These are phyloP conservation scores for Equus przewalskii DNA, from an alignment of 2,113 vertebrate species.

Conservation along the genomic window DNA sequence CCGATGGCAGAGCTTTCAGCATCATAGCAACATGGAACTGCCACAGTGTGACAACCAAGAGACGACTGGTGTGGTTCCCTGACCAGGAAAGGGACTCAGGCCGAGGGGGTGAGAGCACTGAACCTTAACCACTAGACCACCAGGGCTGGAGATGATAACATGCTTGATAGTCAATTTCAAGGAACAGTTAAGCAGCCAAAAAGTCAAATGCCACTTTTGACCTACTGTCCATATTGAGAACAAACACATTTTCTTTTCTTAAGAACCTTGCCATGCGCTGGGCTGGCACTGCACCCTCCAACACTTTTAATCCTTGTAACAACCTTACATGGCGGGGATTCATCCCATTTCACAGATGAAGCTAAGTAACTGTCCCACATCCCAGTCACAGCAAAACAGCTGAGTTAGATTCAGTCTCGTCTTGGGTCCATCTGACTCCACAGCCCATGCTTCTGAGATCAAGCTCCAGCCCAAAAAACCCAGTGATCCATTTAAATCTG, in stretches of 20 bases:
- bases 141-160: neutral
- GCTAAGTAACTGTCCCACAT: neutral
- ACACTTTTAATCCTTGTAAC: neutral
- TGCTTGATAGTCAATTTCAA: slow-evolving; percentile 17
- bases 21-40: too few species aligned
- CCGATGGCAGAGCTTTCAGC: too few species aligned
- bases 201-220: slow-evolving; percentile 21
- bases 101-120: too few species aligned
- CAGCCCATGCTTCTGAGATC: neutral
- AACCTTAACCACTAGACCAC: too few species aligned
- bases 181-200: neutral
- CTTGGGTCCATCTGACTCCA: neutral
- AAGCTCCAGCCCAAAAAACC: neutral
- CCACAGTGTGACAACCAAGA: too few species aligned
- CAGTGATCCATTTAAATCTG: neutral
- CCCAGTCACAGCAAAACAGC: neutral
- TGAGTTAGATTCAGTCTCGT: neutral
- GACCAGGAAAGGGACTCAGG: too few species aligned
- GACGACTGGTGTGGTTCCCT: too few species aligned
- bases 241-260: slow-evolving; percentile 54
- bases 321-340: neutral
- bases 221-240: neutral
- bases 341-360: neutral
- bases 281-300: neutral
- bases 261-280: neutral